Evolutionary conservation across 1,140 invertebrate species (phyloP).

Genomic region (Cydia fagiglandana): DNA sequence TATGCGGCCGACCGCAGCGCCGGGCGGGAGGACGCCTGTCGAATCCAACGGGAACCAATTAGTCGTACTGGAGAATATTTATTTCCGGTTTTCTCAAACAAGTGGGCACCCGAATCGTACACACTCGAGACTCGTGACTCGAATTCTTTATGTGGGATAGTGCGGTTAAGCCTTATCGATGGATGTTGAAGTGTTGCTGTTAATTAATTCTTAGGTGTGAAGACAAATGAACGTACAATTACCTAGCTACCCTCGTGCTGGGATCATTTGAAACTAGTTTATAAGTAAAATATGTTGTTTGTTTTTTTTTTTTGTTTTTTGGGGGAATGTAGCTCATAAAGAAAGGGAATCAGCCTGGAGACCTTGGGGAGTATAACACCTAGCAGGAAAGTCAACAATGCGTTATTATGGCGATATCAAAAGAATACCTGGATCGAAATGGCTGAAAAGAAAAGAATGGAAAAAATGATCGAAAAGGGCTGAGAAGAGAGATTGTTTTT

Average conservation of each 20-base stretch:
- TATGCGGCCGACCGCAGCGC: conserved; percentile 62
- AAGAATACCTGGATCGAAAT: too few relatives aligned
- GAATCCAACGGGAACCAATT: conserved; percentile 73
- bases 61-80: conserved; percentile 72
- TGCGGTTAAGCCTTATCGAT: conserved; percentile 22
- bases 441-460: too few relatives aligned
- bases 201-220: not conserved
- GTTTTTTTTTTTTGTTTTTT: too few relatives aligned
- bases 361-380: too few relatives aligned
- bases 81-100: conserved; percentile 71
- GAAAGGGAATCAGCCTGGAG: too few relatives aligned
- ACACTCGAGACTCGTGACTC: conserved; percentile 48
- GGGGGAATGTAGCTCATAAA: too few relatives aligned
- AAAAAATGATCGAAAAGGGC: too few relatives aligned
- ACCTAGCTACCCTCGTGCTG: not conserved
- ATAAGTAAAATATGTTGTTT: not conserved
- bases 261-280: not conserved
- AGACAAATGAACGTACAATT: conserved; percentile 9
- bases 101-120: conserved; percentile 51
- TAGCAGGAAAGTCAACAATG: too few relatives aligned
- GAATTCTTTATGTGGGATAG: conserved; percentile 52
- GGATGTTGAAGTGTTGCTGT: not conserved
- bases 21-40: conserved; percentile 57
- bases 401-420: too few relatives aligned
- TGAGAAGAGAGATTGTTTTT: too few relatives aligned